Conservation (phyloP, 2,888 invertebrate species). For the Cryptocephalus primarius region DNA sequence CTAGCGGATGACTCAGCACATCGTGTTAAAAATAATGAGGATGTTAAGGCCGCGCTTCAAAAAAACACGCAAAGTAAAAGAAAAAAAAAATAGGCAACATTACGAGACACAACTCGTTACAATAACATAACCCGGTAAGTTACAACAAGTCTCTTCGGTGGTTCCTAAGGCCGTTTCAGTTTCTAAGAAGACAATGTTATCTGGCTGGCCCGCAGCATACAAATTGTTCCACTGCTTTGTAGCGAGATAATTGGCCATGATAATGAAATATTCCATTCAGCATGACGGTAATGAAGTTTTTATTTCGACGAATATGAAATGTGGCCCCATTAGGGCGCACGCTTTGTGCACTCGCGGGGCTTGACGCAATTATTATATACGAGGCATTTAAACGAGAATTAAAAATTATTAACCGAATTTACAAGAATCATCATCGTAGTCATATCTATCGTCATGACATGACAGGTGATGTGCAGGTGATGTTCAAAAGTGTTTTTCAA, state of each 20-base stretch:
- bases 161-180: slow-evolving; percentile 7
- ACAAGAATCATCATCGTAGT: no score
- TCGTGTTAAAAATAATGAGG: neutral
- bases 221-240: slow-evolving; percentile 21
- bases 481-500: no score
- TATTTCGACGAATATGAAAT: slow-evolving; percentile 16
- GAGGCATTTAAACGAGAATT: no score
- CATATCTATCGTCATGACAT: no score
- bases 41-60: neutral
- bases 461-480: no score
- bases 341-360: slow-evolving; percentile 1
- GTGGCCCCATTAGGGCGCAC: slow-evolving; percentile 12
- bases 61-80: neutral
- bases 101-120: slow-evolving; percentile 1
- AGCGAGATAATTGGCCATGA: slow-evolving; percentile 19
- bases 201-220: slow-evolving; percentile 16
- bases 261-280: slow-evolving; percentile 19
- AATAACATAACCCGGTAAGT: slow-evolving; percentile 9
- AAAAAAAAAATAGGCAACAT: neutral
- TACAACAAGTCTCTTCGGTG: slow-evolving; percentile 6
- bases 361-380: neutral
- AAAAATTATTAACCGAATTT: no score
- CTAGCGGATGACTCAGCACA: neutral
- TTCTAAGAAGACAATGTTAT: slow-evolving; percentile 23
- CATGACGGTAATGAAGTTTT: slow-evolving; percentile 20